Conservation (phyloP, 2,113 vertebrate genomes). For the Myodes glareolus region DNA sequence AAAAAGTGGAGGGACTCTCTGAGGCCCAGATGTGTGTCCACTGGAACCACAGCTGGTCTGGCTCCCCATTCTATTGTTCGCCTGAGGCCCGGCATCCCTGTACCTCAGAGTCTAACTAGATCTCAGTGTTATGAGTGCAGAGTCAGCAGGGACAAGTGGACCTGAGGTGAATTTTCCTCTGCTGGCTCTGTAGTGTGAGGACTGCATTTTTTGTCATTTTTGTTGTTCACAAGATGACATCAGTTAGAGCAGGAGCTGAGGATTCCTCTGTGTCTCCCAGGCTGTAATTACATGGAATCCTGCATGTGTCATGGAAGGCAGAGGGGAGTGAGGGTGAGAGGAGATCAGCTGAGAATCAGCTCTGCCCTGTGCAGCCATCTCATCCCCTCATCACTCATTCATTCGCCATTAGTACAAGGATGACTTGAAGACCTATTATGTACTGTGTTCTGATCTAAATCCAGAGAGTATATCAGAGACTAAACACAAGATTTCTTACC, state of each 20-base stretch:
- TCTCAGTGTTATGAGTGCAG: fast-evolving
- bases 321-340: neutral
- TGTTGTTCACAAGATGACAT: neutral
- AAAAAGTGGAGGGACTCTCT: constrained; percentile 73
- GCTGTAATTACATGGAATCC: neutral
- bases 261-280: neutral
- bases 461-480: too few species aligned
- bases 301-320: too few species aligned
- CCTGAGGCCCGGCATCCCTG: fast-evolving
- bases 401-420: fast-evolving
- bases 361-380: neutral
- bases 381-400: neutral
- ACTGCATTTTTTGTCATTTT: neutral
- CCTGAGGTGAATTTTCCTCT: too few species aligned
- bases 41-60: fast-evolving
- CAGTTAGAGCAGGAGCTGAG: neutral
- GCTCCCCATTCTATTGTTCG: fast-evolving
- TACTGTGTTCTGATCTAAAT: too few species aligned
- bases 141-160: fast-evolving
- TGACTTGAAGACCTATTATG: too few species aligned
- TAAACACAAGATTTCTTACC: too few species aligned
- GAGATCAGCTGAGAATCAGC: neutral
- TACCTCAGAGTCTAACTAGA: fast-evolving
- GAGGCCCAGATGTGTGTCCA: constrained; percentile 20
- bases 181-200: too few species aligned